Base-by-base conservation (phyloP, 2,888 invertebrate species). In the Epirrhoe tristata region DNA sequence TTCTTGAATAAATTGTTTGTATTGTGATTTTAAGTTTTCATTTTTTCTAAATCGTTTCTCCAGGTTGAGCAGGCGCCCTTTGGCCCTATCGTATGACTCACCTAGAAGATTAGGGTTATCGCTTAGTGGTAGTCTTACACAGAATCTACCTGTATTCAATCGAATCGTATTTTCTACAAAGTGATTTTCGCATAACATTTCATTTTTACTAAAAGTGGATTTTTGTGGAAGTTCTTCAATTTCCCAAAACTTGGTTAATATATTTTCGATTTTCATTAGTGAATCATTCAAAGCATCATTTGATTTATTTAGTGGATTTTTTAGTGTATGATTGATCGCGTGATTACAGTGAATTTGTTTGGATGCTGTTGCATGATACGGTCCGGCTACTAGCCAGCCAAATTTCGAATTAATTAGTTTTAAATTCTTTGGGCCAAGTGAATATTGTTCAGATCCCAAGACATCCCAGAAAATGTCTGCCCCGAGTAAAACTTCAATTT, bases 1-100 rank as follows among this genome's bases (percentile, higher is more conserved):
- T 51, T 77, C 76, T 5, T 62, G 46, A 0, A 77, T 75, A 5
- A 75, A 75, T 16, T 74, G 52, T 4, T 31, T 8, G 17, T 77
- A 75, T 57, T 73, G 55, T 0, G 0, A 0, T 48, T 76, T 75
- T 36, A 76, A 24, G 8, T 39, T 7, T 6, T 39, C 12, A 39
- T 39, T 39, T 39, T 12, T 39, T 6, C 39, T 5, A 39, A 39
- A 39, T 39, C 39, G 39, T 39, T 39, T 39, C 8, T 39, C 39
- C 2, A 39, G 39, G 8, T 39, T 39, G 12, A 39, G 39, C 1
- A 39, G 8, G 2, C 39, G 39, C 39, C 39, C 8, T 39, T 7
- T 39, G 8, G 39, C 39, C 7, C 5, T 39, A 6, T 39, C 39
- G 39, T 39, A 39, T 39, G 39, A 39, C 4, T 39, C 39, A 6